Base-by-base conservation (phyloP, 2,888 invertebrate species). In the Lampropteryx suffumata region DNA sequence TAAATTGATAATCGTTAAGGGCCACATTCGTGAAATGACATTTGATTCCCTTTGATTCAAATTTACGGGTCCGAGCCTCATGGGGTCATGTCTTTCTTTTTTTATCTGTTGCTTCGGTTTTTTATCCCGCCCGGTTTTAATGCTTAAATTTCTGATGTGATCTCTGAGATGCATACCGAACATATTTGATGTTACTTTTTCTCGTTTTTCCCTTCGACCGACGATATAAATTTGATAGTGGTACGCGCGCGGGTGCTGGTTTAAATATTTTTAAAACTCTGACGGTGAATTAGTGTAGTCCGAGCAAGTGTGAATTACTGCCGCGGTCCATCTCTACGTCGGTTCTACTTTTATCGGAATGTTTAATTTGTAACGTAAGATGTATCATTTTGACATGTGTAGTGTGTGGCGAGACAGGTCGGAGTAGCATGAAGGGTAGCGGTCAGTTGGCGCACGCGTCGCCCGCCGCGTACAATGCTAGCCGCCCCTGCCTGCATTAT, bases 101-200 rank as follows among this genome's bases (percentile, higher is more conserved):
- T 69, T 62, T 65, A 64, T 69, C 67, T 63, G 70, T 64, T 71
- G 66, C 59, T 61, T 62, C 55, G 60, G 67, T 73, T 82, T 72
- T 79, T 77, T 71, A 70, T 71, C 68, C 71, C 71, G 72, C 71
- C 76, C 77, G 77, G 79, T 82, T 76, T 83, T 79, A 76, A 77
- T 76, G 85, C 84, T 86, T 82, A 82, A 82, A 81, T 84, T 85
- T 85, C 84, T 79, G 90, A 90, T 90, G 82, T 82, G 86, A 90
- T 88, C 88, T 82, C 76, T 69, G 74, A 76, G 76, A 78, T 74
- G 87, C 89, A 89, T 90, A 84, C 89, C 89, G 76, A 77, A 79
- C 89, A 89, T 90, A 82, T 85, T 89, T 86, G 86, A 85, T 82
- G 78, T 79, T 82, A 71, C 77, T 83, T 76, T 73, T 75, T 77